Evolutionary conservation across 2,797 vertebrate genomes (phyloP).

Genomic region (Psittacula echo): DNA sequence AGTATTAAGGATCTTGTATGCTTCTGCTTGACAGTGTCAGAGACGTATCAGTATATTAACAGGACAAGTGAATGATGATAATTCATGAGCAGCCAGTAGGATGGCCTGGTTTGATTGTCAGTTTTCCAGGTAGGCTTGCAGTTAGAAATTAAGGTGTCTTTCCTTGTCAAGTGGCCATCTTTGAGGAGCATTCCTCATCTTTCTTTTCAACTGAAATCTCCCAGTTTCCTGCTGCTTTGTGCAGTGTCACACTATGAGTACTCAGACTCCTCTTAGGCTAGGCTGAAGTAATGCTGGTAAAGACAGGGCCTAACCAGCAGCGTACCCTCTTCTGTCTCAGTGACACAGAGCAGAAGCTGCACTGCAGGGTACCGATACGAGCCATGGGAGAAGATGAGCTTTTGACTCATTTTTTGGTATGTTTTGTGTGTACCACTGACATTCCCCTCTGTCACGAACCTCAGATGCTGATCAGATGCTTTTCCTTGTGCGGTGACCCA

Average conservation of each 20-base stretch:
- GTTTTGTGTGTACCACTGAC: neutral
- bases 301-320: neutral
- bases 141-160: neutral
- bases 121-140: neutral
- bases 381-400: neutral
- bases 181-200: neutral
- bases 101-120: neutral
- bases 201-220: neutral
- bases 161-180: neutral
- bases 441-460: neutral
- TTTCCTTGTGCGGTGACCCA: neutral
- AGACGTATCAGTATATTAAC: neutral
- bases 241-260: neutral
- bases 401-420: neutral
- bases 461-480: conserved; percentile 2
- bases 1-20: neutral
- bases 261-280: neutral
- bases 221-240: neutral
- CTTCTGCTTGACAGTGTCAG: neutral
- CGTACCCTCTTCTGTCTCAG: neutral
- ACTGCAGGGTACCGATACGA: neutral
- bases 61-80: neutral
- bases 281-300: neutral
- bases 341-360: neutral
- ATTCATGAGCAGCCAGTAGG: neutral